Evolutionary conservation across 2,797 vertebrate species (phyloP).

Genomic region (Helicolenus hilgendorfi): DNA sequence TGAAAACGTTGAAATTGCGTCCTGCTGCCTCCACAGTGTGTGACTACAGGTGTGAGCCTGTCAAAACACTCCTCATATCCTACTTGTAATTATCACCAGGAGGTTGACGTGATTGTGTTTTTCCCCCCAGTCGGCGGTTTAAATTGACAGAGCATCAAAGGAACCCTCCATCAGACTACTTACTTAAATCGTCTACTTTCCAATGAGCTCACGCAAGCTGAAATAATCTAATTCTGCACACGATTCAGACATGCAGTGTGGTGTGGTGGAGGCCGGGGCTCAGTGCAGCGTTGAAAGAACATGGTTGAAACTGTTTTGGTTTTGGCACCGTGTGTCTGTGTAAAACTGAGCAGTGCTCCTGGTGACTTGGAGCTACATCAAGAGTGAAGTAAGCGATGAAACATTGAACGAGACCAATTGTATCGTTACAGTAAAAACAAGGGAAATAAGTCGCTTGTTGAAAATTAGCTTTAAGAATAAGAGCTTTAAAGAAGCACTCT

Average conservation of each 20-base stretch:
- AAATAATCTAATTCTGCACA: constrained; percentile 56
- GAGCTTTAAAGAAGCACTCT: neutral
- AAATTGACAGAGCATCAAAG: constrained; percentile 55
- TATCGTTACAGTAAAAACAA: constrained; percentile 10
- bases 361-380: constrained; percentile 40
- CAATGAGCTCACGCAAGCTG: constrained; percentile 67
- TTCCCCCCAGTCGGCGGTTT: constrained; percentile 20
- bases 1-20: neutral
- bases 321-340: constrained; percentile 18
- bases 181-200: constrained; percentile 46
- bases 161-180: constrained; percentile 20
- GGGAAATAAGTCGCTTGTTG: neutral
- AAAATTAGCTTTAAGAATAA: neutral
- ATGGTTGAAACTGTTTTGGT: constrained; percentile 36
- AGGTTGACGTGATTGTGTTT: constrained; percentile 39
- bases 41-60: constrained; percentile 48
- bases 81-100: constrained; percentile 49
- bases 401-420: constrained; percentile 27
- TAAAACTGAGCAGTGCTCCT: constrained; percentile 46
- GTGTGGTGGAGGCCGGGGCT: constrained; percentile 5
- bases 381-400: constrained; percentile 58
- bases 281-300: constrained; percentile 43
- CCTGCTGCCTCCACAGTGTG: neutral
- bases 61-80: constrained; percentile 32
- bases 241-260: constrained; percentile 33